A percentile compares a stretch with the other conserved stretches of the same genome.
These are phyloP conservation scores for Danio rerio DNA, from an alignment of 2,113 vertebrate genomes.

Conservation along the genomic window GRCz12tu NC_133197.1:10473501-10474000, in stretches of 20 bases:
- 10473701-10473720: slow-evolving; percentile 56
- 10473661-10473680: slow-evolving; percentile 54
- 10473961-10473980: slow-evolving; percentile 4
- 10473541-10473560: too few species aligned
- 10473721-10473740: slow-evolving; percentile 64
- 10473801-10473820: slow-evolving; percentile 45
- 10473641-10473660: slow-evolving; percentile 32
- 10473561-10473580: too few species aligned
- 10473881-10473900: slow-evolving; percentile 69
- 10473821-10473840: slow-evolving; percentile 76
- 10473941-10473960: slow-evolving; percentile 51
- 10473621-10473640: background rate
- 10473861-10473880: slow-evolving; percentile 66
- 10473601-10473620: background rate
- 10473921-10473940: slow-evolving; percentile 61
- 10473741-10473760: slow-evolving; percentile 40
- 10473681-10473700: slow-evolving; percentile 72
- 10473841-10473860: slow-evolving; percentile 67
- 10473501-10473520: too few species aligned
- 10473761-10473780: background rate
- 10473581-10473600: background rate
- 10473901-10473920: slow-evolving; percentile 59
- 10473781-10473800: background rate
- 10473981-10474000: slow-evolving; percentile 34
- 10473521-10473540: too few species aligned